A percentile compares a stretch with the other conserved stretches of the same genome.
These are phyloP conservation scores for Lysiphlebus fabarum DNA, from an alignment of 1,140 invertebrate genomes.

Conservation along the genomic window DNA sequence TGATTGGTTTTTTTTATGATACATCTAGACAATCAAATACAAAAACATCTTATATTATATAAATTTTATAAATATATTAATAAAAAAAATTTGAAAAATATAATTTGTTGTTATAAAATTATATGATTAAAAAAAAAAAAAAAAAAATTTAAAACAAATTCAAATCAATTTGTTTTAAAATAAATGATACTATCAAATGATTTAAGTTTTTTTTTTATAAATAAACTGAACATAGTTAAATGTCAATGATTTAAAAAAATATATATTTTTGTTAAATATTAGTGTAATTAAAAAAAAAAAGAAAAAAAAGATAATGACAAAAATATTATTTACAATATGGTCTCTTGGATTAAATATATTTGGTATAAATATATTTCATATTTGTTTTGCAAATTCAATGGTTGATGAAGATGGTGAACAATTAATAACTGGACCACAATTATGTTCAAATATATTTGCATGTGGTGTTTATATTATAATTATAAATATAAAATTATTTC, in stretches of 20 bases:
- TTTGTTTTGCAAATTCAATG: conserved; percentile 32
- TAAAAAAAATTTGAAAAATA: too few species aligned
- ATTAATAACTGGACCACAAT: conserved; percentile 28
- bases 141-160: neutral
- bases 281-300: too few species aligned
- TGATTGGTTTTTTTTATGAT: conserved; percentile 34
- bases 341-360: conserved; percentile 34
- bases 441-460: conserved; percentile 34
- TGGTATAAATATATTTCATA: conserved; percentile 36
- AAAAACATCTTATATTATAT: neutral
- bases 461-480: conserved; percentile 38
- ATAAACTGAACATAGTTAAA: too few species aligned
- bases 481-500: conserved; percentile 32
- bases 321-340: conserved; percentile 38
- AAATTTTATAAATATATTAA: neutral
- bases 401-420: conserved; percentile 35
- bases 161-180: neutral
- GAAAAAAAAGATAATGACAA: conserved; percentile 29
- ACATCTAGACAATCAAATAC: neutral
- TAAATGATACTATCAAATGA: neutral
- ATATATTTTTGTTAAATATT: too few species aligned
- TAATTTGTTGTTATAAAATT: too few species aligned
- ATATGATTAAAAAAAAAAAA: too few species aligned
- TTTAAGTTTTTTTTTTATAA: too few species aligned
- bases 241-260: too few species aligned